Evolutionary conservation across 1,140 invertebrate genomes (phyloP).

Genomic region (Bombus pyrosoma): DNA sequence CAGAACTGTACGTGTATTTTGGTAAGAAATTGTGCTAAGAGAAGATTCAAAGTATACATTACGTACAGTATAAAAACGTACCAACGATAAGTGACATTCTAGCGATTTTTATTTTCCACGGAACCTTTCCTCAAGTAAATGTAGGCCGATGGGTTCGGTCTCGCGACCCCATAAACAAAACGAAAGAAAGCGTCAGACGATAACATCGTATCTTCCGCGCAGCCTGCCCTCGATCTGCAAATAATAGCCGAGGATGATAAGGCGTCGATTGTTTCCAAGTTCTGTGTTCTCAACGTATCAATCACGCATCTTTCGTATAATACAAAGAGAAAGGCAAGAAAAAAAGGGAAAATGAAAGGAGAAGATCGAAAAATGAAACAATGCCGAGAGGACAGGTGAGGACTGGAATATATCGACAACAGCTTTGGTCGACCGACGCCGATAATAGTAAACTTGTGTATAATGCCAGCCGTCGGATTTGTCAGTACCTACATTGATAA

Average conservation of each 20-base stretch:
- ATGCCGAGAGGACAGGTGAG: background rate
- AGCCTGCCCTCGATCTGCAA: conserved; percentile 48
- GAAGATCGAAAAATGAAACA: no score
- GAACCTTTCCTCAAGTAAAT: background rate
- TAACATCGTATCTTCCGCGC: conserved; percentile 23
- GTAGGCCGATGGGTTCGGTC: background rate
- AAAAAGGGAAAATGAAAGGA: background rate
- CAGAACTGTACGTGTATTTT: no score
- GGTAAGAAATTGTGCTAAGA: no score
- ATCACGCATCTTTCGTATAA: background rate
- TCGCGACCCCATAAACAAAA: conserved; percentile 11
- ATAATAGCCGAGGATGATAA: conserved; percentile 58
- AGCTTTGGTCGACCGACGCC: background rate
- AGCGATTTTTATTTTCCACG: background rate
- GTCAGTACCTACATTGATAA: conserved; percentile 13
- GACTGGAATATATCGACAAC: background rate
- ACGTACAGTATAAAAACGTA: background rate
- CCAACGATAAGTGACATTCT: background rate
- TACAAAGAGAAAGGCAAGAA: background rate
- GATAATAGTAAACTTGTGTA: conserved; percentile 32
- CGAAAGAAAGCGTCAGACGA: conserved; percentile 37
- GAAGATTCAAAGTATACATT: no score
- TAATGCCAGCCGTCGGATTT: background rate
- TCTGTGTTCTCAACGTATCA: background rate
- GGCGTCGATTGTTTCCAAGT: conserved; percentile 42